Evolutionary conservation across 2,888 invertebrate species (phyloP), one percentile per base, ranked within the genome.

Genomic region (Eilema griseolum): DNA sequence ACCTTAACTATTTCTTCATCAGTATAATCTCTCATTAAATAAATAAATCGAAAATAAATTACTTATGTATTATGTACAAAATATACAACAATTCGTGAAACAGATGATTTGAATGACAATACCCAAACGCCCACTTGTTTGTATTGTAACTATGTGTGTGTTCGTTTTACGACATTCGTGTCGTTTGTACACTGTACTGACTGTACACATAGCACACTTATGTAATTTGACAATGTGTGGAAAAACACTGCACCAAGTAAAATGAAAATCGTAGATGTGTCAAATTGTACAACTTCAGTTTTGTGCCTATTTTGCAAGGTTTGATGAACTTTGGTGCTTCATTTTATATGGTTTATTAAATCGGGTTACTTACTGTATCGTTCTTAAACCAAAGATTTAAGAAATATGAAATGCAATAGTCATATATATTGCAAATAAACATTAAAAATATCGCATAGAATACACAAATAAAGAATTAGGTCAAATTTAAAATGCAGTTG

Each of bases 21-120:
- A 80, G 83, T 85, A 81, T 76, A 85, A 84, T 82, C 83, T 81
- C 79, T 82, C 85, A 86, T 85, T 83, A 83, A 90, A 88, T 91
- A 90, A 91, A 89, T 92, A 85, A 87, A 87, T 86, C 76, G 76
- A 79, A 86, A 89, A 89, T 90, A 90, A 92, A 91, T 91, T 89
- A 92, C 76, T 85, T 84, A 87, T 52, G 52, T 52, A n/a, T 89
- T 92, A 91, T 92, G 84, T 91, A 93, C 92, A 93, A 91, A 92
- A 90, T 92, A 89, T 89, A 92, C 90, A 93, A 92, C 87, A 87
- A 92, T 90, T 92, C 88, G 90, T 89, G 86, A 90, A 94, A 93
- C 93, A 94, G 93, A 94, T 93, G 93, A 93, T 92, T 91, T 90
- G 91, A 91, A 87, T 87, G 86, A 88, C 87, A 86, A 90, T 90